phyloP scores from a whole-genome alignment of 2,888 invertebrate genomes.

The Dione vanillae region DNA sequence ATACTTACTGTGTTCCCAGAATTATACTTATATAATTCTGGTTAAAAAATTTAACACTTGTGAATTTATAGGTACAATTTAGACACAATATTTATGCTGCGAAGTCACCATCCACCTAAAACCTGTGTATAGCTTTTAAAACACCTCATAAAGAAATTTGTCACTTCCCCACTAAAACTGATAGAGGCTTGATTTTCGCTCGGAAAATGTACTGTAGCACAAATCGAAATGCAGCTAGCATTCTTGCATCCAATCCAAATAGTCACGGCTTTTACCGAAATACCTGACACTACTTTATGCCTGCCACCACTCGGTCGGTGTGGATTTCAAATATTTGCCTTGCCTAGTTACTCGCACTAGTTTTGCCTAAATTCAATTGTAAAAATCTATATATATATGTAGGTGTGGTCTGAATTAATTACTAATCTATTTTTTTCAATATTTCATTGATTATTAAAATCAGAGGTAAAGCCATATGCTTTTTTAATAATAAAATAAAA shows the following conservation, averaged over 20 bases:
- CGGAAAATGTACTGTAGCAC: conserved; percentile 6
- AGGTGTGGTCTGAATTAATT: too few species aligned
- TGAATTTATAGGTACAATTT: too few species aligned
- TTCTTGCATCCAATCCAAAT: conserved; percentile 19
- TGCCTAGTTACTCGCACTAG: not conserved
- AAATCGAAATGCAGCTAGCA: conserved; percentile 10
- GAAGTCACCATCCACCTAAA: too few species aligned
- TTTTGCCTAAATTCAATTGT: not conserved
- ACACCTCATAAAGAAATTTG: conserved; percentile 16
- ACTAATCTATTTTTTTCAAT: too few species aligned
- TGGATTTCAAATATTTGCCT: conserved; percentile 15
- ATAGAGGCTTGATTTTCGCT: conserved; percentile 14
- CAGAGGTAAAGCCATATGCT: too few species aligned
- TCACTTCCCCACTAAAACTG: conserved; percentile 7
- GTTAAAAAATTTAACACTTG: too few species aligned
- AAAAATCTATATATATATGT: not conserved
- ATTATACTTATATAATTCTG: too few species aligned
- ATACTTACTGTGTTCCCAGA: too few species aligned
- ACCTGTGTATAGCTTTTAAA: not conserved
- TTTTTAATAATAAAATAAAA: too few species aligned
- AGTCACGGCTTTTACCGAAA: conserved; percentile 19
- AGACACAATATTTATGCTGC: too few species aligned
- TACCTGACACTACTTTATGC: conserved; percentile 6
- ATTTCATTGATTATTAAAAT: too few species aligned
- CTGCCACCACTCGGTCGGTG: not conserved